These are phyloP conservation scores for Macrobrachium nipponense DNA, from an alignment of 1,140 invertebrate species.

Conservation along the genomic window DNA sequence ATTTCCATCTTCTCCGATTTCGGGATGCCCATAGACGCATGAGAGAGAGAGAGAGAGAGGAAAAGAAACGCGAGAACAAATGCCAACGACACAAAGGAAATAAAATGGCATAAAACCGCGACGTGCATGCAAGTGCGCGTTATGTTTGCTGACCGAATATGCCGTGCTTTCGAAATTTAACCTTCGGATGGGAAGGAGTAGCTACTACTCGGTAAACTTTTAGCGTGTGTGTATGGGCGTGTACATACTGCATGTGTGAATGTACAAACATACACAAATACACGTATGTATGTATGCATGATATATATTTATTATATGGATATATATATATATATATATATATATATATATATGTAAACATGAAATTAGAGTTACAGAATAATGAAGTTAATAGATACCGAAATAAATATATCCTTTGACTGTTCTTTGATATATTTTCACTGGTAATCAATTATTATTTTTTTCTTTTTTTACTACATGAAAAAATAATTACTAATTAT, in stretches of 20 bases:
- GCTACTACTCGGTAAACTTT: not conserved
- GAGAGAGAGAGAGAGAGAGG: not conserved
- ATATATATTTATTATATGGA: conserved; percentile 7
- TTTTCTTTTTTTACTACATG: too few species aligned
- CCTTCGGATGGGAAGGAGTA: not conserved
- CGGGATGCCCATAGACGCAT: not conserved
- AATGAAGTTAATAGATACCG: too few species aligned
- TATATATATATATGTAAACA: conserved; percentile 10
- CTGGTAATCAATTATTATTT: too few species aligned
- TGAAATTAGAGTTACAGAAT: not conserved
- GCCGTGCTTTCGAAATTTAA: too few species aligned
- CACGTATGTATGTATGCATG: not conserved
- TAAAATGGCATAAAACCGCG: too few species aligned
- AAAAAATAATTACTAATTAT: too few species aligned
- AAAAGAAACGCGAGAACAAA: not conserved
- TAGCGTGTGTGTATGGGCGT: not conserved
- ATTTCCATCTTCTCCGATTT: not conserved
- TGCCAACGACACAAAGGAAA: too few species aligned
- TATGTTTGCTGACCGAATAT: too few species aligned
- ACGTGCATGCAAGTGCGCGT: too few species aligned
- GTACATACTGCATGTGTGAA: not conserved
- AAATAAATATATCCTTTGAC: too few species aligned
- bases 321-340: conserved; percentile 21
- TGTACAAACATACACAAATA: not conserved
- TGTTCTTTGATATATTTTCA: too few species aligned